Evolutionary conservation across 2,888 invertebrate species (phyloP).

Genomic region (Cerastis rubricosa): DNA sequence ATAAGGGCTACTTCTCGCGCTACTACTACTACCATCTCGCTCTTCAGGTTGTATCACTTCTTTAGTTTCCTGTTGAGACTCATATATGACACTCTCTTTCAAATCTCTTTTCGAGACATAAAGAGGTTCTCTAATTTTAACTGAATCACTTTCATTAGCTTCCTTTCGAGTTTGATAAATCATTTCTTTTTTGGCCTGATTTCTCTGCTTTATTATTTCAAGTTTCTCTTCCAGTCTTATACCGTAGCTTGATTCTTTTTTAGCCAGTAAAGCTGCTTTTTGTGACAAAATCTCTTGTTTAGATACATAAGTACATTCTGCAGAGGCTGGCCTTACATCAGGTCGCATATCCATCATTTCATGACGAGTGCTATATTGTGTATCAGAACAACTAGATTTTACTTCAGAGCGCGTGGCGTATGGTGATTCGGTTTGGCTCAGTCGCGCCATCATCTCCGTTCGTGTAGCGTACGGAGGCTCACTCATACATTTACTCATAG

Average conservation of each 20-base stretch:
- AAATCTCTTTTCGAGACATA: slow-evolving; percentile 89
- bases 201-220: slow-evolving; percentile 89
- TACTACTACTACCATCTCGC: slow-evolving; percentile 74
- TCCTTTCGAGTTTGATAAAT: slow-evolving; percentile 89
- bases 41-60: slow-evolving; percentile 73
- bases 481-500: slow-evolving; percentile 88
- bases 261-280: slow-evolving; percentile 88
- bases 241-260: slow-evolving; percentile 84
- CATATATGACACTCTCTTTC: slow-evolving; percentile 89
- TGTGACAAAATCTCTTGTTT: slow-evolving; percentile 89
- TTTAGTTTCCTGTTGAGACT: slow-evolving; percentile 88
- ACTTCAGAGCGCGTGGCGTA: slow-evolving; percentile 84
- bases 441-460: slow-evolving; percentile 86
- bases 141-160: slow-evolving; percentile 86
- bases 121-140: slow-evolving; percentile 86
- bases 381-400: slow-evolving; percentile 87
- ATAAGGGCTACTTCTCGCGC: slow-evolving; percentile 87
- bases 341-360: slow-evolving; percentile 80
- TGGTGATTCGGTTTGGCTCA: slow-evolving; percentile 84
- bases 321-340: slow-evolving; percentile 84
- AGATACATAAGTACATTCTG: slow-evolving; percentile 88
- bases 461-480: slow-evolving; percentile 87
- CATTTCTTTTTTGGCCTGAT: slow-evolving; percentile 89
- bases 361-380: slow-evolving; percentile 77
- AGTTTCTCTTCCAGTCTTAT: slow-evolving; percentile 86